These are phyloP conservation scores for Steinernema carpocapsae DNA, from an alignment of 2,888 invertebrate species.

Conservation along the genomic window DNA sequence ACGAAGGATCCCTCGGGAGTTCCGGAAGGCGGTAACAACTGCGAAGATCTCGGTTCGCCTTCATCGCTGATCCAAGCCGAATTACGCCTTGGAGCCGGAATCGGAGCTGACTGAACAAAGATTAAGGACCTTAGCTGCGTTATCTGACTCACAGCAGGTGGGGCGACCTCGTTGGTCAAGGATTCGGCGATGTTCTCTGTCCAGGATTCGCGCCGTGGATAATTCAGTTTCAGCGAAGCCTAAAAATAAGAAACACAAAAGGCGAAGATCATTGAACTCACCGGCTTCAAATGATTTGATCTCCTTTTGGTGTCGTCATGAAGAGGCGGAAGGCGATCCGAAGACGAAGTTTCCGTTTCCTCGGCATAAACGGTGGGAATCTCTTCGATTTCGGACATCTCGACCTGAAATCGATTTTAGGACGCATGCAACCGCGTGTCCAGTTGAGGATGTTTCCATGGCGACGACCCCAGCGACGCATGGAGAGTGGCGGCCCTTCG, in stretches of 20 bases:
- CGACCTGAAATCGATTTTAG: background rate
- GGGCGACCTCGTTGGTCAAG: background rate
- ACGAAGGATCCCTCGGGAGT: conserved; percentile 1
- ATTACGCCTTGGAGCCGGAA: background rate
- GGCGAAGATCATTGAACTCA: background rate
- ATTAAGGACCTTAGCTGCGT: too few relatives aligned
- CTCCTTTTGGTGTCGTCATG: background rate
- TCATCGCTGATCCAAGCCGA: background rate
- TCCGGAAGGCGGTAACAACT: too few relatives aligned
- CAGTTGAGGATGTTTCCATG: background rate
- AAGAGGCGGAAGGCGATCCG: background rate
- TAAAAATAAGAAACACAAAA: background rate
- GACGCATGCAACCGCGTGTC: background rate
- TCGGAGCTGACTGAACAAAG: background rate
- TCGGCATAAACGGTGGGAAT: conserved; percentile 4
- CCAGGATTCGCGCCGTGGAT: conserved; percentile 6
- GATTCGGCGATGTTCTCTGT: conserved; percentile 1
- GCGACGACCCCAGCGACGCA: background rate
- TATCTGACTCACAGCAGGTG: background rate
- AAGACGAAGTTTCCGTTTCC: background rate
- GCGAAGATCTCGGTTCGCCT: conserved; percentile 2
- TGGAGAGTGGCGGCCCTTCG: too few relatives aligned
- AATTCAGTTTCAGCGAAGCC: background rate
- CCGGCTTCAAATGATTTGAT: background rate
- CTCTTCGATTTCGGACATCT: conserved; percentile 7